Percentiles rank a stretch among this genome's conserved stretches.
These are phyloP conservation scores for Zygogramma bicolorata DNA, from an alignment of 2,888 invertebrate genomes.

Conservation along the genomic window DNA sequence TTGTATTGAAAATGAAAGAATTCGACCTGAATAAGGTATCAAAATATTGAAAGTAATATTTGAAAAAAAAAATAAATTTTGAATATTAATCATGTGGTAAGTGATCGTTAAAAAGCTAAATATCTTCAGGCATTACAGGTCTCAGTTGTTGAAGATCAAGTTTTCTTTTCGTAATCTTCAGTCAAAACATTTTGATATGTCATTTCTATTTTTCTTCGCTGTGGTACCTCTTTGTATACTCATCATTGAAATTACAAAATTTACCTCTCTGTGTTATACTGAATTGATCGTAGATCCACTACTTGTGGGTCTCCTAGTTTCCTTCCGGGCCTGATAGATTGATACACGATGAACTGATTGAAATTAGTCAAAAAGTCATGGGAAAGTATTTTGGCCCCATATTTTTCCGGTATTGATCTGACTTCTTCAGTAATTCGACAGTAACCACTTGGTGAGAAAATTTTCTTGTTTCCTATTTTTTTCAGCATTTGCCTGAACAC, in stretches of 20 bases:
- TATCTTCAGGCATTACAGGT: neutral
- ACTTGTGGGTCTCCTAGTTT: conserved; percentile 37
- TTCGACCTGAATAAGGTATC: neutral
- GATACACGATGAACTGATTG: conserved; percentile 20
- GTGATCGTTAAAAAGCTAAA: conserved; percentile 29
- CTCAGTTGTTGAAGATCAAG: conserved; percentile 29
- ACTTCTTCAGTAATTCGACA: conserved; percentile 30
- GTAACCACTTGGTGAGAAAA: conserved; percentile 43
- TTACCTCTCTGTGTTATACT: conserved; percentile 24
- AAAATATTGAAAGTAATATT: neutral
- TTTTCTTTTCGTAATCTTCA: neutral
- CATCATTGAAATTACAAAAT: conserved; percentile 22
- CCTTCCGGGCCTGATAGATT: conserved; percentile 35
- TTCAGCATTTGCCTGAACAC: conserved; percentile 33
- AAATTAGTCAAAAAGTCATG: conserved; percentile 32
- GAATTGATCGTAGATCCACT: conserved; percentile 32
- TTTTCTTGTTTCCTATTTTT: conserved; percentile 37
- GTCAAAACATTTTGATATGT: neutral
- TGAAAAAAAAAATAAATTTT: neutral
- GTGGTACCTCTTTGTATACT: conserved; percentile 24
- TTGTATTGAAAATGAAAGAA: neutral
- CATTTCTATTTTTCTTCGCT: conserved; percentile 10
- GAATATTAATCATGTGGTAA: conserved; percentile 1
- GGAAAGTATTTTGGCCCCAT: conserved; percentile 25
- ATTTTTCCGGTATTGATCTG: conserved; percentile 33